Evolutionary conservation across 1,140 invertebrate species (phyloP).

Genomic region (Drosophila grimshawi): DNA sequence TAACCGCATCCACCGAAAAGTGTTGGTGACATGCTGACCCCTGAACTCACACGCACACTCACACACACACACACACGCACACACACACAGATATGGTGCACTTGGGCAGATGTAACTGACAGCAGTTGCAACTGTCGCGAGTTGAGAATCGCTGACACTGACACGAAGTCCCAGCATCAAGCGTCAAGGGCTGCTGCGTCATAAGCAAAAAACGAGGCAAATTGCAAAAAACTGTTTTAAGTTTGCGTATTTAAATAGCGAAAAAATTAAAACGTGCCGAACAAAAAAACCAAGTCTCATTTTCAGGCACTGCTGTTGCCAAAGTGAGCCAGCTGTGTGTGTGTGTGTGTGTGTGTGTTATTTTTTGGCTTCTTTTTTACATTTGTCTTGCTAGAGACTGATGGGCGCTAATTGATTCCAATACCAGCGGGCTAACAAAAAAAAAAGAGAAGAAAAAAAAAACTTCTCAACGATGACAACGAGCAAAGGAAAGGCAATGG

Average conservation of each 20-base stretch:
- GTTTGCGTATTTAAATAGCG: slow-evolving; percentile 6
- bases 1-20: slow-evolving; percentile 29
- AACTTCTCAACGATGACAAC: slow-evolving; percentile 23
- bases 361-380: not conserved
- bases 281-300: slow-evolving; percentile 1
- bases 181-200: slow-evolving; percentile 8
- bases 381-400: slow-evolving; percentile 22
- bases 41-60: slow-evolving; percentile 10
- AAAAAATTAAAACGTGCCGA: not conserved
- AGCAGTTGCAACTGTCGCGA: slow-evolving; percentile 42
- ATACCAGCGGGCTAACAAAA: slow-evolving; percentile 41
- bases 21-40: slow-evolving; percentile 37
- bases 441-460: slow-evolving; percentile 27
- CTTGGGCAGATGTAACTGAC: slow-evolving; percentile 37
- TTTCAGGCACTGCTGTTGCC: slow-evolving; percentile 8
- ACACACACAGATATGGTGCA: slow-evolving; percentile 25
- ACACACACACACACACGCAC: not conserved
- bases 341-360: not conserved
- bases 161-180: slow-evolving; percentile 18
- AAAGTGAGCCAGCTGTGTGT: slow-evolving; percentile 1
- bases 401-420: slow-evolving; percentile 74
- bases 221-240: slow-evolving; percentile 14
- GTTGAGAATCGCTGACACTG: slow-evolving; percentile 36
- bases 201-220: not conserved
- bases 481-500: slow-evolving; percentile 6